phyloP scores from a whole-genome alignment of 1,140 invertebrate species.

The Cryptotermes secundus region DNA sequence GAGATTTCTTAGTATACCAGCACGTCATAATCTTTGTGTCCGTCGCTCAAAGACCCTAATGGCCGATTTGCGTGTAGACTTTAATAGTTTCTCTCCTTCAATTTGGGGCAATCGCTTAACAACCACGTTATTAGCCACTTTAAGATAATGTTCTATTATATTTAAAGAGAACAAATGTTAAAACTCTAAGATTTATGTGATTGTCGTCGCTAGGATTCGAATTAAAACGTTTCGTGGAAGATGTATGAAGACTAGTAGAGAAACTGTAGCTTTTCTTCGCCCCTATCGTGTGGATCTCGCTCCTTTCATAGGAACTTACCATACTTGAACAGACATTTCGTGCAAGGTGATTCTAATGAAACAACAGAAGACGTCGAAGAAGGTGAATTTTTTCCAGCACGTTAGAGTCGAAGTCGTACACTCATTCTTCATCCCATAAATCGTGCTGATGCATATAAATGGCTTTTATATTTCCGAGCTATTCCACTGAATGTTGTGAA shows the following conservation, averaged over 20 bases:
- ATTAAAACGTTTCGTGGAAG: neutral
- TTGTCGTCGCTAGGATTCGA: neutral
- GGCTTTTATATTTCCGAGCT: too few species aligned
- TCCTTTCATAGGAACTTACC: neutral
- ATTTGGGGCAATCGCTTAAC: slow-evolving; percentile 13
- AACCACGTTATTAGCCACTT: neutral
- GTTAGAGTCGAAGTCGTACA: too few species aligned
- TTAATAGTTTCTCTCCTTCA: neutral
- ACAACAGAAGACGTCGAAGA: too few species aligned
- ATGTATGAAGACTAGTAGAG: neutral
- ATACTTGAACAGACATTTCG: neutral
- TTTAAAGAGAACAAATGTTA: slow-evolving; percentile 10
- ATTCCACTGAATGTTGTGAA: too few species aligned
- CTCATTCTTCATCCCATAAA: too few species aligned
- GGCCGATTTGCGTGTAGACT: neutral
- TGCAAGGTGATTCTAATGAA: too few species aligned
- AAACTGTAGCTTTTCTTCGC: neutral
- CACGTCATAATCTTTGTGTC: neutral
- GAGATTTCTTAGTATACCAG: neutral
- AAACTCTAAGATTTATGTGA: neutral
- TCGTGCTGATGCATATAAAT: too few species aligned
- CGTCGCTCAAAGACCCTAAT: neutral
- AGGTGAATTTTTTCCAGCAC: too few species aligned
- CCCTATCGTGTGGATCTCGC: neutral
- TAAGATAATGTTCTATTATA: slow-evolving; percentile 9